Conservation (phyloP, 2,113 vertebrate species). For the Plotosus lineatus region DNA sequence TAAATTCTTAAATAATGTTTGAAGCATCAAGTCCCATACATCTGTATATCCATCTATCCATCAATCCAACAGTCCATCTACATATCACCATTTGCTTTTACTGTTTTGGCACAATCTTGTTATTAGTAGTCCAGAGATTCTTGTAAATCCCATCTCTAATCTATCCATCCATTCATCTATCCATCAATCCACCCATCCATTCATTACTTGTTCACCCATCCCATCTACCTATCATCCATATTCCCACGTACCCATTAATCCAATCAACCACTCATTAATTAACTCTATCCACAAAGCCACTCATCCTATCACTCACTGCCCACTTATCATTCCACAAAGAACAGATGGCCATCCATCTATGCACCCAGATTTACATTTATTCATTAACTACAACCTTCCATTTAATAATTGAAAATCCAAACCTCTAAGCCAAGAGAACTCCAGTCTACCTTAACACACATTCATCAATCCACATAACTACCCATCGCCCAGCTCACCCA, state of each 20-base stretch:
- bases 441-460: neutral
- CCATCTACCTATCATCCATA: neutral
- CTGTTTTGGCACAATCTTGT: too few relatives aligned
- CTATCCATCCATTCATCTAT: neutral
- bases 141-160: too few relatives aligned
- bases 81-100: neutral
- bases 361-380: neutral
- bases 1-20: neutral
- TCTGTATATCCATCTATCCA: neutral
- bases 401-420: neutral
- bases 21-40: too few relatives aligned
- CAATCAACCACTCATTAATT: neutral
- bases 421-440: neutral
- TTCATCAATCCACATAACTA: neutral
- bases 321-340: neutral
- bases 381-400: neutral
- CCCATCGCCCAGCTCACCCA: neutral
- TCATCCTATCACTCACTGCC: neutral
- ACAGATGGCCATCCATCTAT: neutral
- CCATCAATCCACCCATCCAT: neutral
- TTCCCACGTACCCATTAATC: neutral
- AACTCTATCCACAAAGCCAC: neutral
- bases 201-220: neutral
- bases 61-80: neutral
- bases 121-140: too few relatives aligned